Evolutionary conservation across 2,797 vertebrate species (phyloP), one percentile per base, ranked within the genome.

Genomic region (Aeoliscus strigatus): DNA sequence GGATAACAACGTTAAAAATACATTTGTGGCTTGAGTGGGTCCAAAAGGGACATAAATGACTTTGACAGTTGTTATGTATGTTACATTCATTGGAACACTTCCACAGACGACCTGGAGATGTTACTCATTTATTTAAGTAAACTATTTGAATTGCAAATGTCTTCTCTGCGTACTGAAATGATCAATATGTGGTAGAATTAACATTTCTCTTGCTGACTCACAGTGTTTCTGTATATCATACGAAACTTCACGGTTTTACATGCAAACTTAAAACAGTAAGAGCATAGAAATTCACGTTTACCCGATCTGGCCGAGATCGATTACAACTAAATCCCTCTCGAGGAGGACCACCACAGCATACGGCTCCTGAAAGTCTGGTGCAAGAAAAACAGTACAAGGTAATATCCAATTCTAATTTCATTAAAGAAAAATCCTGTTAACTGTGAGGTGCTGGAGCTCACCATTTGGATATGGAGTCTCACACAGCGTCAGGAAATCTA

Each of bases 251-350:
- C n/a, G n/a, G n/a, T n/a, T n/a, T n/a, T 1, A 31, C 2, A 26
- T 11, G 5, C 12, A 32, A 8, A 4, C 4, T 23, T 23, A 4
- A 23, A 23, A 23, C n/a, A n/a, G n/a, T 4, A 23, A 23, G 21
- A 4, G 8, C 21, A 23, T 4, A 23, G 8, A 23, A 23, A 23
- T 23, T 23, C 49, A 59, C 54, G 79, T 87, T 92, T 88, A 99
- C 94, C 96, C 95, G 72, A 91, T 96, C 85, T 99, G 96, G 80
- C 93, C 92, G 60, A 99, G 94, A 67, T 99, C 96, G 75, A 98
- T 97, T 69, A 99, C 83, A 49, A 99, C 94, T 78, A 99, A 88
- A 85, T 99, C 96, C 83, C 95, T 96, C 87, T 99, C 94, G 40
- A 98, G 82, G 40, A 99, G 92, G 67, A 96, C 94, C 23, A 98